Evolutionary conservation across 2,888 invertebrate species (phyloP).

Genomic region (Tetheella fluctuosa): DNA sequence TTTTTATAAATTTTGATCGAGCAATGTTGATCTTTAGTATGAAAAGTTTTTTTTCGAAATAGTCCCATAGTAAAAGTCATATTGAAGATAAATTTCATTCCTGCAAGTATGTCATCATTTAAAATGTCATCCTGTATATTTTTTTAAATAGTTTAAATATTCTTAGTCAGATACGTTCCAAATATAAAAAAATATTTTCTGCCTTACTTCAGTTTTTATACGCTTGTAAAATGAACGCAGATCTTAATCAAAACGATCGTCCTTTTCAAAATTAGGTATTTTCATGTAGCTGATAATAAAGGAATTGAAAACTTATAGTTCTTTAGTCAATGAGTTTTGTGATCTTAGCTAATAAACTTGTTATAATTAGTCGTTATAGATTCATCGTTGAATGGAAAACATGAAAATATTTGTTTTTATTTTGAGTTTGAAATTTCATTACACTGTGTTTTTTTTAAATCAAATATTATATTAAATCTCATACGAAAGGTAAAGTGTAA

Average conservation of each 20-base stretch:
- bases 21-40: too few species aligned
- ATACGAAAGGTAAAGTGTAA: slow-evolving; percentile 69
- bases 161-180: too few species aligned
- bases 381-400: slow-evolving; percentile 22
- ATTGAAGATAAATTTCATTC: too few species aligned
- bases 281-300: slow-evolving; percentile 58
- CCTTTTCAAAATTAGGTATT: neutral
- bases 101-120: too few species aligned
- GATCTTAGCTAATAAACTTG: slow-evolving; percentile 65
- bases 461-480: slow-evolving; percentile 12
- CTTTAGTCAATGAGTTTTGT: slow-evolving; percentile 75
- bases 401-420: neutral
- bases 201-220: neutral
- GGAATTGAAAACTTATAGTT: slow-evolving; percentile 69
- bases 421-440: too few species aligned
- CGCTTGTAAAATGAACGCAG: neutral
- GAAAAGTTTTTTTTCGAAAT: too few species aligned
- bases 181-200: neutral
- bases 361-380: slow-evolving; percentile 41
- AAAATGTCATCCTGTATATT: too few species aligned
- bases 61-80: too few species aligned
- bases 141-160: too few species aligned
- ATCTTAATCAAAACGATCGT: neutral
- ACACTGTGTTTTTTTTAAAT: neutral
- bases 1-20: too few species aligned